These are phyloP conservation scores for Scopus umbretta DNA, from an alignment of 2,113 vertebrate genomes.

Conservation along the genomic window DNA sequence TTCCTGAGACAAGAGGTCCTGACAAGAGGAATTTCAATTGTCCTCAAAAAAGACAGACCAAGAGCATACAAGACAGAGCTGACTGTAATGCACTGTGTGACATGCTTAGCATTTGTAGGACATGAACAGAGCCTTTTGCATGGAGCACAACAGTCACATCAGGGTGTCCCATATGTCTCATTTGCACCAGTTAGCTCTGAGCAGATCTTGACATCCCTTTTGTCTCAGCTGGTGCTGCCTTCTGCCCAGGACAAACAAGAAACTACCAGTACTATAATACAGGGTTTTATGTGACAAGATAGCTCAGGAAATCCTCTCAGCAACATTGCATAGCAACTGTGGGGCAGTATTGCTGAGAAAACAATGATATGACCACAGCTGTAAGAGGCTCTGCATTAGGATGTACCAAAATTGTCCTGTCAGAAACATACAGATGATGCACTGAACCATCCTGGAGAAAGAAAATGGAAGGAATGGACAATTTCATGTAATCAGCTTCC, in stretches of 20 bases:
- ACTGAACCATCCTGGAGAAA: slow-evolving; percentile 13
- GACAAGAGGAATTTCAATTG: background rate
- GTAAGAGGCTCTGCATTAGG: background rate
- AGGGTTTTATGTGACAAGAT: background rate
- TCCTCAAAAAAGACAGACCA: background rate
- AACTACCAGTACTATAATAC: background rate
- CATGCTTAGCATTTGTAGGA: background rate
- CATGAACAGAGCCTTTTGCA: background rate
- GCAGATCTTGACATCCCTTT: background rate
- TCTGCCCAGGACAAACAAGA: background rate
- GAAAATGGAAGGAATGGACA: slow-evolving; percentile 12
- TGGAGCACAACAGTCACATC: background rate
- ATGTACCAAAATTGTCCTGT: background rate
- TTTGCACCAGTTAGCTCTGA: background rate
- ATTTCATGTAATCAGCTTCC: slow-evolving; percentile 40
- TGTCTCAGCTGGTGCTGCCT: background rate
- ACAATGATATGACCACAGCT: background rate
- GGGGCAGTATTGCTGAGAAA: background rate
- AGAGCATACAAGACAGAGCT: background rate
- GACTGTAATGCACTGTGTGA: background rate
- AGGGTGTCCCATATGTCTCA: accelerated
- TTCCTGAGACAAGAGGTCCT: background rate
- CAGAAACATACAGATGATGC: background rate
- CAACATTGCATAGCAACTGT: background rate
- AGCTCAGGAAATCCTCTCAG: background rate